Evolutionary conservation across 2,797 vertebrate species (phyloP), one percentile per base, ranked within the genome.

Genomic region (Bufotes viridis): DNA sequence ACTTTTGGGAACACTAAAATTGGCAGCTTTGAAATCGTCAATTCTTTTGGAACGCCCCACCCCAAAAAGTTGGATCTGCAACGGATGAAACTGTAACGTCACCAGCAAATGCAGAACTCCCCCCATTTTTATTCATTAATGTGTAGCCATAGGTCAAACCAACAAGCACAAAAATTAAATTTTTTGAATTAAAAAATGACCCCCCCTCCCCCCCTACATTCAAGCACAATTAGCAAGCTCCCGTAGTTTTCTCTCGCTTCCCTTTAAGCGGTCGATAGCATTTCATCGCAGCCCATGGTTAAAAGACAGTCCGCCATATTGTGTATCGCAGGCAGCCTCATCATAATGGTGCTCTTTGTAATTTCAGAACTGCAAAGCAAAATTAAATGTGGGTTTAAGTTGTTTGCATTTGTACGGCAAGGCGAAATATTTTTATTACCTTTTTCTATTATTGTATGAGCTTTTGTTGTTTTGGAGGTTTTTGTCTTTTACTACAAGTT

Each of bases 401-500:
- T 93, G 95, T 95, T 95, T 93, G 95, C 95, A 94, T 96, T 96
- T 96, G 95, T 96, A 96, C 92, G 93, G 95, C 94, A 93, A 96
- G 95, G 95, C 93, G 90, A 96, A 94, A 95, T 96, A 96, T 96
- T 96, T 96, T 96, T 96, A 95, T 95, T 95, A 95, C 95, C 95
- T 96, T 96, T 95, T 96, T 95, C 95, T 96, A 96, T 96, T 95
- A 95, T 94, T 94, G 95, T 96, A 95, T 94, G 94, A 95, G 95
- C 95, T 96, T 96, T 94, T 92, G 93, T 96, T 96, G 95, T 96
- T 95, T 94, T 96, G 94, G 95, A 84, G 95, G 92, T 93, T 95
- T 96, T 95, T 94, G 95, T 96, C 96, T 95, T 95, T 96, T 96
- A 95, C 94, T 95, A 96, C 95, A 93, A 95, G 95, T 96, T 96